Evolutionary conservation across 2,888 invertebrate genomes (phyloP), one percentile per base, ranked within the genome.

Genomic region (Acronicta alni): DNA sequence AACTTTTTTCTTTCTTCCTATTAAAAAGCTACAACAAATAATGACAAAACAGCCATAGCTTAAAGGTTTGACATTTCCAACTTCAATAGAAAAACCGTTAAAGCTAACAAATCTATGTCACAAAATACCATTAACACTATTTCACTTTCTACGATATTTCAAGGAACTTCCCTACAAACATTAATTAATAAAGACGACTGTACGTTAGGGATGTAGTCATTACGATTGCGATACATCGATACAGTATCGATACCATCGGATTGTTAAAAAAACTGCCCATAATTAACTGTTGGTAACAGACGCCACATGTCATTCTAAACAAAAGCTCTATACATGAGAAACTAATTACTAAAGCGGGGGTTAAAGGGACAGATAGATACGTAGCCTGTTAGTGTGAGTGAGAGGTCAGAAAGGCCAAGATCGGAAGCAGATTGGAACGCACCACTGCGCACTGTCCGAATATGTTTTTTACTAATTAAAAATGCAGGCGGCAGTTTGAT

Each of bases 351-450:
- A 79, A 80, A 83, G 74, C 69, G 65, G 45, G 75, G 48, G 15
- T 56, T 82, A 90, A 43, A 61, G 79, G 64, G 88, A 89, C 30
- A 42, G 70, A 53, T 5, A 64, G 64, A 83, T 26, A 35, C 2
- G 8, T 10, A 47, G 51, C n/a, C 35, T 9, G 30, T 30, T 37
- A 68, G 80, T 67, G 75, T 23, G 80, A 90, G 57, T 44, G 85
- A 74, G 86, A 87, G 59, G 71, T 63, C 55, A 51, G 57, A 61
- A 49, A 64, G 57, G 47, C 73, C 62, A 75, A 89, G 92, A 93
- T 93, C 89, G 93, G 93, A 93, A 93, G 86, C 88, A 82, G 93
- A 93, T 93, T 92, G 89, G 83, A 79, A 89, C 89, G 92, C 92
- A 81, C 90, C 90, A 93, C 87, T 89, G 93, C 90, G 67, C 81